phyloP scores from a whole-genome alignment of 2,797 vertebrate species.

The Zonotrichia albicollis region DNA sequence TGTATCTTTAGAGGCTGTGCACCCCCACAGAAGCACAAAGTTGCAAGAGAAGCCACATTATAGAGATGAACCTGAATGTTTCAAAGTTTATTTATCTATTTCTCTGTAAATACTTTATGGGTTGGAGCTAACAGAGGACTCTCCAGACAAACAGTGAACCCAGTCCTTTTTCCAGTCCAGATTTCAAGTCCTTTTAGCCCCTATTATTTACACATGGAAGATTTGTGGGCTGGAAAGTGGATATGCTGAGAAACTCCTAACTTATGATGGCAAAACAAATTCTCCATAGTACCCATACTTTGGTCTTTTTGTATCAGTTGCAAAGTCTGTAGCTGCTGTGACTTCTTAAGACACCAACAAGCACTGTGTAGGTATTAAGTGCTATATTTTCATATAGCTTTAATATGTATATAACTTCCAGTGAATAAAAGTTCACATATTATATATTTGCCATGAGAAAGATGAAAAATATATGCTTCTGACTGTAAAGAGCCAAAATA shows the following conservation, averaged over 20 bases:
- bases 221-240: not conserved
- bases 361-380: not conserved
- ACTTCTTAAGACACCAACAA: not conserved
- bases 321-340: not conserved
- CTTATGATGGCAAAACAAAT: not conserved
- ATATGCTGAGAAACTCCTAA: not conserved
- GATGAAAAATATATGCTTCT: not conserved
- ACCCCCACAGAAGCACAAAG: not conserved
- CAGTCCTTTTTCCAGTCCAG: not conserved
- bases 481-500: not conserved
- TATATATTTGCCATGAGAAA: not conserved
- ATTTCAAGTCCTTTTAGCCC: not conserved
- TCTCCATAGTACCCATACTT: not conserved
- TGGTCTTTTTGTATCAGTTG: not conserved
- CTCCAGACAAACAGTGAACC: not conserved
- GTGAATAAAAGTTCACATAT: not conserved
- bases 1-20: not conserved
- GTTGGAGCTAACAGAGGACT: not conserved
- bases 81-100: not conserved
- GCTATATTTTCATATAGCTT: not conserved
- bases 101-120: not conserved
- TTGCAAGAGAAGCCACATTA: not conserved
- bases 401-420: not conserved
- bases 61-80: not conserved
- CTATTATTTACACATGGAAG: not conserved